Conservation (phyloP, 2,113 vertebrate genomes). For the Eidolon helvum region DNA sequence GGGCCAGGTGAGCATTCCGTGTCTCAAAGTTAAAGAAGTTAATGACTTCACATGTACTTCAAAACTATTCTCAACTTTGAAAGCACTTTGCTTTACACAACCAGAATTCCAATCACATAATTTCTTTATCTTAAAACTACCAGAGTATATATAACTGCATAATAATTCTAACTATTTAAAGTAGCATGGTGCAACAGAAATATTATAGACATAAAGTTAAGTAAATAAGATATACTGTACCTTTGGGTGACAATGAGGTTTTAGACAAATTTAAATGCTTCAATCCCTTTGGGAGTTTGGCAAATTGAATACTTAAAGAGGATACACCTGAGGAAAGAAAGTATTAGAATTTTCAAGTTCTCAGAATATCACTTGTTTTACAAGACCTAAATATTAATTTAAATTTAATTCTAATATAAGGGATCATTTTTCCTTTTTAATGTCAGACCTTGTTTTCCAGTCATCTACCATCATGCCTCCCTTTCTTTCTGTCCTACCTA, state of each 20-base stretch:
- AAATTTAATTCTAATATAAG: not conserved
- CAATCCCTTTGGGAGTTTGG: conserved; percentile 94
- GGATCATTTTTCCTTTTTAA: not conserved
- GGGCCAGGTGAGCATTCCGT: rapidly evolving
- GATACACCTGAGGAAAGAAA: conserved; percentile 86
- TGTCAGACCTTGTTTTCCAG: not conserved
- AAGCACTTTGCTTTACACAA: not conserved
- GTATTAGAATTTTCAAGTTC: not conserved
- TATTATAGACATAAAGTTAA: not conserved
- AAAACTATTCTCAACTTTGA: not conserved
- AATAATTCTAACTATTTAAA: not conserved
- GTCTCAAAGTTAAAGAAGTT: not conserved
- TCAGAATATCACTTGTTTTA: not conserved
- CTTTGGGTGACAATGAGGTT: conserved; percentile 98
- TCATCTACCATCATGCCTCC: rapidly evolving
- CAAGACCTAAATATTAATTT: not conserved
- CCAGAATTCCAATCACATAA: not conserved
- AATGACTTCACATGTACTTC: not conserved
- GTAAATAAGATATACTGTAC: conserved; percentile 78
- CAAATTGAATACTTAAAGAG: conserved; percentile 93
- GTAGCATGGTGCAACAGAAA: not conserved
- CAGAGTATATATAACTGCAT: not conserved
- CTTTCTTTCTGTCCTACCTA: not conserved
- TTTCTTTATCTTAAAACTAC: not conserved
- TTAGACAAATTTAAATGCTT: conserved; percentile 97